These are phyloP conservation scores for Passer montanus DNA, from an alignment of 2,113 vertebrate genomes.

Conservation along the genomic window DNA sequence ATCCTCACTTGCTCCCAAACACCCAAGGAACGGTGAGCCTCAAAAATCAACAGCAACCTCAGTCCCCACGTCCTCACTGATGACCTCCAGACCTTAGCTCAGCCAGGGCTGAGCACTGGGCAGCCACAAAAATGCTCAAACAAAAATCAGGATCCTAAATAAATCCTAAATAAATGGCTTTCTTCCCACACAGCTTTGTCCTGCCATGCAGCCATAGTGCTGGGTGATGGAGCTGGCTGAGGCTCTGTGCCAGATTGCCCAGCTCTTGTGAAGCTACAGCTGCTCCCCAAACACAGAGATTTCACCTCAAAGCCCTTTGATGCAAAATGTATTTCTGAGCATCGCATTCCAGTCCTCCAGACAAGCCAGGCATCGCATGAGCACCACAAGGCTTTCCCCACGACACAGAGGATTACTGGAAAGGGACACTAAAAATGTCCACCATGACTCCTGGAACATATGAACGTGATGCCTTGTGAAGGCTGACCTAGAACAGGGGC, in stretches of 20 bases:
- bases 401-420: not conserved
- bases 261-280: not conserved
- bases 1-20: not conserved
- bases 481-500: not conserved
- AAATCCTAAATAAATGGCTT: not conserved
- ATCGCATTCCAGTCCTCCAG: not conserved
- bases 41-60: not conserved
- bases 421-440: fast-evolving
- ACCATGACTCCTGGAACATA: fast-evolving
- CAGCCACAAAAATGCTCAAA: fast-evolving
- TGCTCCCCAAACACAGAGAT: not conserved
- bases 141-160: not conserved
- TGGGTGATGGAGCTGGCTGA: not conserved
- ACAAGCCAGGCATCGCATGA: fast-evolving
- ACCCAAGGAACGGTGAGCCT: not conserved
- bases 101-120: not conserved
- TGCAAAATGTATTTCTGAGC: not conserved
- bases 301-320: not conserved
- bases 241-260: not conserved
- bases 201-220: not conserved
- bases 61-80: not conserved
- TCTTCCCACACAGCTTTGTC: not conserved
- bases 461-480: not conserved
- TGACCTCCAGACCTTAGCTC: not conserved
- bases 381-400: not conserved